Conservation (phyloP, 2,888 invertebrate genomes). For the Synergus japonicus region DNA sequence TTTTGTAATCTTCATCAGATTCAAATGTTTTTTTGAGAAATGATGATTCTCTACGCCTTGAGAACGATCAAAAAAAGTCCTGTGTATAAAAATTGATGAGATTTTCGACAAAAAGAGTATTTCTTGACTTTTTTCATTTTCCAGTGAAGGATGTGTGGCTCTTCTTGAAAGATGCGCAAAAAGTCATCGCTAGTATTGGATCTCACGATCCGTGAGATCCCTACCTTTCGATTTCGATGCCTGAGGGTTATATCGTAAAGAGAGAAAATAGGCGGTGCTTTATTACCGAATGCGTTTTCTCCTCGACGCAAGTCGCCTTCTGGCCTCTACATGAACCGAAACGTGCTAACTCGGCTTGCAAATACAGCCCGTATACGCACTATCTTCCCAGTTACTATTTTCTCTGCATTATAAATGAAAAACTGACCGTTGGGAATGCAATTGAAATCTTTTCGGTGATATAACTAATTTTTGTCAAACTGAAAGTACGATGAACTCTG, state of each 20-base stretch:
- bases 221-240: constrained; percentile 55
- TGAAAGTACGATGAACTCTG: neutral
- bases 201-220: constrained; percentile 55
- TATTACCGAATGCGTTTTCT: constrained; percentile 56
- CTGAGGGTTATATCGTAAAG: constrained; percentile 45
- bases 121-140: neutral
- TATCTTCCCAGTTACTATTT: neutral
- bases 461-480: neutral
- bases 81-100: too few relatives aligned
- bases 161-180: constrained; percentile 16
- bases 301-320: constrained; percentile 46
- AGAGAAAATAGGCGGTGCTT: constrained; percentile 53
- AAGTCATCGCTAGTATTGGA: constrained; percentile 48
- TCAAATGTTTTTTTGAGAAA: neutral
- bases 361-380: constrained; percentile 21
- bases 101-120: neutral
- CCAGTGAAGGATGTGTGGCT: constrained; percentile 27
- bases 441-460: too few relatives aligned
- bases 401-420: neutral
- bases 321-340: constrained; percentile 20
- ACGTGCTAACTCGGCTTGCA: constrained; percentile 12
- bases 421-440: too few relatives aligned
- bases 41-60: neutral
- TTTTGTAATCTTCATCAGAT: neutral
- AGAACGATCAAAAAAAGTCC: neutral